These are phyloP conservation scores for Silurus meridionalis DNA, from an alignment of 2,113 vertebrate genomes.

Conservation along the genomic window DNA sequence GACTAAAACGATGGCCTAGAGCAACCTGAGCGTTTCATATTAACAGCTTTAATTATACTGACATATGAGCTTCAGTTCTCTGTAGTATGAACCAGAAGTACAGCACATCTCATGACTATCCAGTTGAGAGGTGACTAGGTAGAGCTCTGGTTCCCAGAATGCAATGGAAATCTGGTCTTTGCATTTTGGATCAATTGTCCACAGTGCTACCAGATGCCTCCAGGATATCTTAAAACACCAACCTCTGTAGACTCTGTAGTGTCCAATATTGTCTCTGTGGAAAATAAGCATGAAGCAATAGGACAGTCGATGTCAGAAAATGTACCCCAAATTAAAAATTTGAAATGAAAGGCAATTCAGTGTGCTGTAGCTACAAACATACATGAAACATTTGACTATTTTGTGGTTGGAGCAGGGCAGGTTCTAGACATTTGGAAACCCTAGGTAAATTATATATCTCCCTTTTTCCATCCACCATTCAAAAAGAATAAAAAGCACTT, in stretches of 20 bases:
- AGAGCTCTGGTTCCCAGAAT: background rate
- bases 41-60: background rate
- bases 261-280: background rate
- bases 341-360: background rate
- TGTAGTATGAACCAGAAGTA: background rate
- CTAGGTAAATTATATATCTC: too few relatives aligned
- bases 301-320: background rate
- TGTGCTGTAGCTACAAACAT: background rate
- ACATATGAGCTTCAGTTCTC: background rate
- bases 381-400: background rate
- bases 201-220: background rate
- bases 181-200: background rate
- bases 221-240: background rate
- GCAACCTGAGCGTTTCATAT: background rate
- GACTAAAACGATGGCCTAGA: background rate
- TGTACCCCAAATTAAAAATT: background rate
- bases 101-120: too few relatives aligned
- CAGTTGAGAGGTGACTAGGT: background rate
- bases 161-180: background rate
- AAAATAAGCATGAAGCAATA: background rate
- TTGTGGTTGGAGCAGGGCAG: background rate
- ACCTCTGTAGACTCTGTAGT: background rate
- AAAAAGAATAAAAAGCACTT: too few relatives aligned
- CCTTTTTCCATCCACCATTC: too few relatives aligned
- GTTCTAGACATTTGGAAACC: too few relatives aligned